These are phyloP conservation scores for Kuschelorhynchus macadamiae DNA, from an alignment of 2,888 invertebrate species.

Conservation along the genomic window DNA sequence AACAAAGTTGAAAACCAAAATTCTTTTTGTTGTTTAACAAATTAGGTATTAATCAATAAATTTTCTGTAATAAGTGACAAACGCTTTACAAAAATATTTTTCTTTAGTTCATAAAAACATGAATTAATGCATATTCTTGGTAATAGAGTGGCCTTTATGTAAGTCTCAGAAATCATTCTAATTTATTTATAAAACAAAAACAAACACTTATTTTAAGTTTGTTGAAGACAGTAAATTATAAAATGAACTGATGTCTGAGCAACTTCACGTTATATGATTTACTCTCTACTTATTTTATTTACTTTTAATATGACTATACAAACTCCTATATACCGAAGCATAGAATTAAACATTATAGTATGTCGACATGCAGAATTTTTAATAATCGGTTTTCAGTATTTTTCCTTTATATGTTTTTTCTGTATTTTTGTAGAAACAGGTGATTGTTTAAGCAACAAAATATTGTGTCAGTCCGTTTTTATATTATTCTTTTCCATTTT, in stretches of 20 bases:
- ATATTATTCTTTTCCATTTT: slow-evolving; percentile 25
- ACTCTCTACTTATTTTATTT: slow-evolving; percentile 18
- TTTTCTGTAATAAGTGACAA: too few species aligned
- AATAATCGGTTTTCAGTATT: slow-evolving; percentile 39
- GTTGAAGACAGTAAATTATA: background rate
- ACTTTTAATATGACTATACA: slow-evolving; percentile 21
- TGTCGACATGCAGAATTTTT: background rate
- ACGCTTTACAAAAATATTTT: too few species aligned
- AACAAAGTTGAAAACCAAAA: too few species aligned
- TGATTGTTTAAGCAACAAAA: slow-evolving; percentile 28
- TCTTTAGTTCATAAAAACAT: too few species aligned
- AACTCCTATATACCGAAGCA: slow-evolving; percentile 20
- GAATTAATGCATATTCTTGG: too few species aligned
- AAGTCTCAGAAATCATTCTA: too few species aligned
- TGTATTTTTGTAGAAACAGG: slow-evolving; percentile 48
- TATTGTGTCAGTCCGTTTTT: slow-evolving; percentile 27
- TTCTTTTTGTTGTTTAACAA: too few species aligned
- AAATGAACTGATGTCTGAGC: slow-evolving; percentile 1
- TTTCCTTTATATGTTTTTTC: slow-evolving; percentile 41
- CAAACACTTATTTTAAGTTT: too few species aligned
- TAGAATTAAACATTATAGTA: slow-evolving; percentile 26
- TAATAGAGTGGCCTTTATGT: too few species aligned
- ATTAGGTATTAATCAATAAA: too few species aligned
- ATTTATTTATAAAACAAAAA: too few species aligned
- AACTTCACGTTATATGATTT: slow-evolving; percentile 17